Conservation (phyloP, 2,888 invertebrate genomes). For the Nephrocerus scutellatus region DNA sequence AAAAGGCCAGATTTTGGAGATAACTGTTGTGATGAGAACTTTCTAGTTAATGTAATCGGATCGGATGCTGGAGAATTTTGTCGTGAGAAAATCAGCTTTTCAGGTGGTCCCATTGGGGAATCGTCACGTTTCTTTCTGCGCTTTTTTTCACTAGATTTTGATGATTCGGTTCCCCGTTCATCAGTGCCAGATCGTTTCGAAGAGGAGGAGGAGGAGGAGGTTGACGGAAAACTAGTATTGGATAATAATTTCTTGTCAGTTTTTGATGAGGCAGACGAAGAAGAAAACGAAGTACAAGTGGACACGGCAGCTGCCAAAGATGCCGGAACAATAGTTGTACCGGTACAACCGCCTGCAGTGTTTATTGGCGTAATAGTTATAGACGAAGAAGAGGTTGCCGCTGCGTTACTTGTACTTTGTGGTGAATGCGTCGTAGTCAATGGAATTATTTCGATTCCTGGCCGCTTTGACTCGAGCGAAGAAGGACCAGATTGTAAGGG, state of each 20-base stretch:
- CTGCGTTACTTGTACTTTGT: constrained; percentile 24
- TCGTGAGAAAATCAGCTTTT: constrained; percentile 65
- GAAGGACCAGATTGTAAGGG: constrained; percentile 48
- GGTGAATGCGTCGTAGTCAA: no score
- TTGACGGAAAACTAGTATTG: no score
- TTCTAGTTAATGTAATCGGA: constrained; percentile 58
- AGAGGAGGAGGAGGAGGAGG: constrained; percentile 4
- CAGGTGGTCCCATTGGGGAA: constrained; percentile 57
- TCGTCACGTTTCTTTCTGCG: constrained; percentile 71
- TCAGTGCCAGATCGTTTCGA: constrained; percentile 23
- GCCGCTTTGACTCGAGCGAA: constrained; percentile 48
- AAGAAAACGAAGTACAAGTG: no score
- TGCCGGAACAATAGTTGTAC: no score
- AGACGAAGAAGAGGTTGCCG: background rate
- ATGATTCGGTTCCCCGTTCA: constrained; percentile 22
- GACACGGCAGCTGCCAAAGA: no score
- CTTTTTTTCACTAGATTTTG: constrained; percentile 59
- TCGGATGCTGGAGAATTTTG: constrained; percentile 49
- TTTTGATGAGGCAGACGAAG: no score
- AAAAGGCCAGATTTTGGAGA: constrained; percentile 43
- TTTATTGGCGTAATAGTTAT: constrained; percentile 9
- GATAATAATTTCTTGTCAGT: no score
- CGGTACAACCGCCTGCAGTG: no score
- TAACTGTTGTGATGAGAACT: constrained; percentile 59
- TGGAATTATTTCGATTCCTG: constrained; percentile 81